Conservation (phyloP, 2,113 vertebrate genomes). For the Ranitomeya imitator region DNA sequence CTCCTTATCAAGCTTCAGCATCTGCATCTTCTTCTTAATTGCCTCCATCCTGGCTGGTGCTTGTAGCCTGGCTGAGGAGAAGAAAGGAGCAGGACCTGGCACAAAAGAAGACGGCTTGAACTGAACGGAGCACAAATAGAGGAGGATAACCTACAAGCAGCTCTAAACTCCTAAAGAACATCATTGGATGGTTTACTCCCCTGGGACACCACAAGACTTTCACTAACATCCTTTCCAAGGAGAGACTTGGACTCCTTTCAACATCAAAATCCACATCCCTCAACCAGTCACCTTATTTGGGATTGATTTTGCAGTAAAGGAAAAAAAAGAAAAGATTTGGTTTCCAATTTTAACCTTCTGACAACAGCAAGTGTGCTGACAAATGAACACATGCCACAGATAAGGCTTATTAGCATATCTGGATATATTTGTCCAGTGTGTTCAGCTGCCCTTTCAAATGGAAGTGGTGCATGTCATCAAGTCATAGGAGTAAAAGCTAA, state of each 20-base stretch:
- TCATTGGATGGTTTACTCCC: slow-evolving; percentile 69
- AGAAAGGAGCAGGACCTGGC: neutral
- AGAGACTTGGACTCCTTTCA: slow-evolving; percentile 71
- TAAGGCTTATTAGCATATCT: slow-evolving; percentile 60
- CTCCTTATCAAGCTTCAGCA: slow-evolving; percentile 96
- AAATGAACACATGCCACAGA: slow-evolving; percentile 60
- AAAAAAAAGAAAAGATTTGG: slow-evolving; percentile 65
- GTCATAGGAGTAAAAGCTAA: slow-evolving; percentile 32
- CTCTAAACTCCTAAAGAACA: slow-evolving; percentile 75
- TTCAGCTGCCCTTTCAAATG: slow-evolving; percentile 45
- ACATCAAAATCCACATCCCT: slow-evolving; percentile 63
- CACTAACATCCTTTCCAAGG: slow-evolving; percentile 68
- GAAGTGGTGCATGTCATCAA: slow-evolving; percentile 23
- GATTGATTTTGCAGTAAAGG: slow-evolving; percentile 74
- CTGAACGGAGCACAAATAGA: slow-evolving; percentile 40
- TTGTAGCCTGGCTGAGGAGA: neutral
- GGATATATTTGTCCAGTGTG: slow-evolving; percentile 54
- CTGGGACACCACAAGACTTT: slow-evolving; percentile 71
- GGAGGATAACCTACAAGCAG: slow-evolving; percentile 61
- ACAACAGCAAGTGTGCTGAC: slow-evolving; percentile 67
- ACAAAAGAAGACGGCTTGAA: slow-evolving; percentile 43
- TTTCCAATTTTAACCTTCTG: slow-evolving; percentile 83
- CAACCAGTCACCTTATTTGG: slow-evolving; percentile 85
- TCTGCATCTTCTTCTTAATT: slow-evolving; percentile 99
- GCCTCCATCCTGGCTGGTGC: slow-evolving; percentile 83